Evolutionary conservation across 2,113 vertebrate species (phyloP), one percentile per base, ranked within the genome.

Genomic region (Crocuta crocuta): DNA sequence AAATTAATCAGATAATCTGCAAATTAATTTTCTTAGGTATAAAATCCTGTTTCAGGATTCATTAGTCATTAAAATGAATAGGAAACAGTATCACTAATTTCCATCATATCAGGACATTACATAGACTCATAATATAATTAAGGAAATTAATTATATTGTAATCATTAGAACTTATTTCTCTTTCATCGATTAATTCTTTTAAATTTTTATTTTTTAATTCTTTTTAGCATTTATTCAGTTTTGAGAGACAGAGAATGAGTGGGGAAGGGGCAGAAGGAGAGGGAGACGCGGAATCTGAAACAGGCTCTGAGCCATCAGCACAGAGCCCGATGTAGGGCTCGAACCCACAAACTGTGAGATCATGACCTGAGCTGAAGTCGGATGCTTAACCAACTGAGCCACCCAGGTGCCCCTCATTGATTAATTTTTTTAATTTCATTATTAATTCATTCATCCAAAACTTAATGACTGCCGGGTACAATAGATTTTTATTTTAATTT

Each of bases 401-500:
- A 39, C 39, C 39, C 3, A 39, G 39, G 39, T 3, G 39, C 39
- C 39, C 39, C 39, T 39, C 39, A 39, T 39, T 39, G 39, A 39
- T 39, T 39, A 39, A 39, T 39, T 39, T 80, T 78, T 65, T 55
- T 55, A 28, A 53, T 83, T 79, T 58, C 11, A 83, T n/a, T 84
- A 45, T 63, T 89, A 73, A 63, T 26, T 84, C 39, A 70, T 4
- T 97, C 45, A 88, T 48, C 19, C 4, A 93, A 68, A 50, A 74
- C 11, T 66, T 97, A 92, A 43, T 71, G 10, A 89, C 28, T 71
- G 3, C 2, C 53, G 65, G 55, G 17, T 74, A 89, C 31, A 74
- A 87, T 74, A 82, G 9, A 88, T n/a, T 85, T 94, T 93, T 45
- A 90, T 94, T 96, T 96, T 96, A 58, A 78, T n/a, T 81, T 95